Evolutionary conservation across 35 echinoderm and acorn worm genomes (phyloP).

Genomic region (Hemicentrotus pulcherrimus): DNA sequence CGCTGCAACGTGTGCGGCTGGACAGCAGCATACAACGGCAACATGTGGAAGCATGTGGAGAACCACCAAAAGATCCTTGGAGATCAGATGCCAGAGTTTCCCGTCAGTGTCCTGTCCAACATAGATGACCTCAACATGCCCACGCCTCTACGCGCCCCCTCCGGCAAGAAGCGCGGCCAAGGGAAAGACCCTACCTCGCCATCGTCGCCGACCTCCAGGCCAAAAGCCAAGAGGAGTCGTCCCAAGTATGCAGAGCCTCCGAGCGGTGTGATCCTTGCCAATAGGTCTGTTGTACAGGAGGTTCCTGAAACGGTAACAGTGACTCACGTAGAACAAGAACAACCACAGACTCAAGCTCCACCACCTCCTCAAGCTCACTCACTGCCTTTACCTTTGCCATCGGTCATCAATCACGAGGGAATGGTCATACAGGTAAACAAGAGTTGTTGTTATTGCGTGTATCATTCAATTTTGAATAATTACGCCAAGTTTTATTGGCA

Average conservation of each 20-base stretch:
- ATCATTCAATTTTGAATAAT: too few relatives aligned
- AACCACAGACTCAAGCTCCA: not conserved
- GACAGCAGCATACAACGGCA: constrained; percentile 83
- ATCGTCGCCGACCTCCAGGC: not conserved
- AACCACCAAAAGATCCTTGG: constrained; percentile 62
- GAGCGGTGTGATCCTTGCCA: constrained; percentile 30
- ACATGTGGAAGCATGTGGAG: constrained; percentile 96
- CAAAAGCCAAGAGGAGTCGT: not conserved
- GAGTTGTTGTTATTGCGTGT: too few relatives aligned
- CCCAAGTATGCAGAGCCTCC: constrained; percentile 38
- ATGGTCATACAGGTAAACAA: constrained; percentile 43
- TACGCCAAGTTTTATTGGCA: not conserved
- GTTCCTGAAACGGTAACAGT: not conserved
- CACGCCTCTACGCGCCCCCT: constrained; percentile 20
- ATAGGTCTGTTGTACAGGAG: constrained; percentile 1
- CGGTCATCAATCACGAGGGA: constrained; percentile 25
- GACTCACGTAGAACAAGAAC: not conserved
- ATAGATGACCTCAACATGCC: constrained; percentile 31
- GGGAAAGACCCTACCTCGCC: not conserved
- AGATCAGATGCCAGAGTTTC: constrained; percentile 40
- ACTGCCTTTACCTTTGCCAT: not conserved
- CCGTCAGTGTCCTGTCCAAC: constrained; percentile 40
- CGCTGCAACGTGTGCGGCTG: constrained; percentile 79
- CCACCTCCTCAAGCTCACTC: not conserved
- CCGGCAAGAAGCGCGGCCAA: constrained; percentile 43